Conservation (phyloP, 2,113 vertebrate genomes). For the Rhizomys pruinosus region DNA sequence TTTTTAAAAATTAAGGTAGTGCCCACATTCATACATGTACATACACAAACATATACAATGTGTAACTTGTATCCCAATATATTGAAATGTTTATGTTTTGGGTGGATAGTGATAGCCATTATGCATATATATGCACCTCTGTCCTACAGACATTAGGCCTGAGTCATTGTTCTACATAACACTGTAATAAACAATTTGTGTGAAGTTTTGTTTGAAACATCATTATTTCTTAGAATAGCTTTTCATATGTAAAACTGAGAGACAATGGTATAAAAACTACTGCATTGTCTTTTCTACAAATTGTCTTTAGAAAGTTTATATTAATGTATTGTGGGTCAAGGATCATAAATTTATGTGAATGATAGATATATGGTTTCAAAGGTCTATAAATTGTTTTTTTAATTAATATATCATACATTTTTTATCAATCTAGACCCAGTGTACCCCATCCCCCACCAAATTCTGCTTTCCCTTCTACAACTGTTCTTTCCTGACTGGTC, state of each 20-base stretch:
- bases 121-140: not conserved
- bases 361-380: not conserved
- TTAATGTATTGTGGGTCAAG: not conserved
- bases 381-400: too few relatives aligned
- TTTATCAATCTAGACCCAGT: too few relatives aligned
- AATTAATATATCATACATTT: too few relatives aligned
- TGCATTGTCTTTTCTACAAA: not conserved
- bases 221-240: conserved; percentile 17
- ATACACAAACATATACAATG: not conserved
- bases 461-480: not conserved
- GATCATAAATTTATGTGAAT: not conserved
- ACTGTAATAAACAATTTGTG: not conserved
- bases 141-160: not conserved
- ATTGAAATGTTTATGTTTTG: not conserved
- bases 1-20: not conserved
- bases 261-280: not conserved
- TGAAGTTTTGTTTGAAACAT: conserved; percentile 2
- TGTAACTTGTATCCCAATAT: not conserved
- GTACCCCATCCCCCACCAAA: too few relatives aligned
- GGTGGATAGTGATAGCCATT: not conserved
- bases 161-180: not conserved
- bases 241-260: not conserved
- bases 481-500: not conserved
- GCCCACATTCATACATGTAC: not conserved
- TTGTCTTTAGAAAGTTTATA: not conserved